These are phyloP conservation scores for Emydura subglobosa DNA, from an alignment of 2,113 vertebrate genomes.

Conservation along the genomic window DNA sequence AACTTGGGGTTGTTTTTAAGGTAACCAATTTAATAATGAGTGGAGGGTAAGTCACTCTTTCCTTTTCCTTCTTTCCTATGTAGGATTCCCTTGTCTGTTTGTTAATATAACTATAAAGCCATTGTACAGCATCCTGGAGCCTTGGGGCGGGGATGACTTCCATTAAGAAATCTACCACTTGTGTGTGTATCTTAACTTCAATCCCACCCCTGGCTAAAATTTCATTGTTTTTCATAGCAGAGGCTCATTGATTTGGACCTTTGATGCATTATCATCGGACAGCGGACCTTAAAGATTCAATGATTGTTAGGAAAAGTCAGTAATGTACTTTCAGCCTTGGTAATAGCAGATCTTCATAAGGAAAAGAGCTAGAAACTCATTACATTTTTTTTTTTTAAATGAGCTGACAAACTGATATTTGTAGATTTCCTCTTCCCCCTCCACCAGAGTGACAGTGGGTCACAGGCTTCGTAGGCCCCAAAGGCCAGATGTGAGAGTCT, in stretches of 20 bases:
- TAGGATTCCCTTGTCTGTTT: neutral
- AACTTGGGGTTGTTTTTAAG: neutral
- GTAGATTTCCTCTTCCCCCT: neutral
- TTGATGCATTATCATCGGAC: neutral
- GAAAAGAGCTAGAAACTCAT: neutral
- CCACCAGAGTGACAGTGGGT: neutral
- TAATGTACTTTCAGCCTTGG: neutral
- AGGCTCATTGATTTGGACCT: neutral
- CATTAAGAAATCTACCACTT: neutral
- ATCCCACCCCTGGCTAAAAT: neutral
- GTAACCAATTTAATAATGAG: neutral
- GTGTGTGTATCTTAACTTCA: neutral
- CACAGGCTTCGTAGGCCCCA: neutral
- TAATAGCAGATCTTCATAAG: neutral
- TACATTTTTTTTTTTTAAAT: too few species aligned
- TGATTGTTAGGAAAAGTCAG: neutral
- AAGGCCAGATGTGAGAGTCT: neutral
- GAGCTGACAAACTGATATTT: neutral
- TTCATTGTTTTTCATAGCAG: neutral
- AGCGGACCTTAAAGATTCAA: neutral
- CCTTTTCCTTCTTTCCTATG: fast-evolving
- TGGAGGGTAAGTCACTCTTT: neutral
- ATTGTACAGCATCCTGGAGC: neutral
- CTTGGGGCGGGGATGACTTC: neutral
- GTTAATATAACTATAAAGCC: neutral